phyloP scores from a whole-genome alignment of 2,797 vertebrate species.

The Tragelaphus eurycerus region DNA sequence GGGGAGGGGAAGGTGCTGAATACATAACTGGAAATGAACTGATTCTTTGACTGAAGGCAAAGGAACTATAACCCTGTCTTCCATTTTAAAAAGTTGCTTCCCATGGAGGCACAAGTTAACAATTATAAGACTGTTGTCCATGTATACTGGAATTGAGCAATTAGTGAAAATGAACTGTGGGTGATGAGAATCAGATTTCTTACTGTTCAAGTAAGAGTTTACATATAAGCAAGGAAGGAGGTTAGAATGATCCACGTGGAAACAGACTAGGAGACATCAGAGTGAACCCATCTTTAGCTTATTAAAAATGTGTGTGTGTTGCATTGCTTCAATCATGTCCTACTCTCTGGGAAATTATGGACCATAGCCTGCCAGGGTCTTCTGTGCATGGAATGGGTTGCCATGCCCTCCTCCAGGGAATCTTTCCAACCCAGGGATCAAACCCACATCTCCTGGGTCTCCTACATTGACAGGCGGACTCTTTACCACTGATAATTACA shows the following conservation, averaged over 20 bases:
- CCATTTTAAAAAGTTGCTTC: neutral
- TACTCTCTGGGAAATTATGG: neutral
- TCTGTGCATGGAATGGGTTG: neutral
- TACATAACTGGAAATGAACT: neutral
- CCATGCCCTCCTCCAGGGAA: neutral
- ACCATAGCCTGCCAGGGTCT: neutral
- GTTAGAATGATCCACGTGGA: neutral
- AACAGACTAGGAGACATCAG: neutral
- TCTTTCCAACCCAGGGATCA: neutral
- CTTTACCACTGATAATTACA: neutral
- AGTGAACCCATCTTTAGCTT: neutral
- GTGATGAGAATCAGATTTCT: neutral
- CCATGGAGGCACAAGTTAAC: neutral
- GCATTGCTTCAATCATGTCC: neutral
- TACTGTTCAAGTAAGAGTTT: neutral
- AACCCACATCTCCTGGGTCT: neutral
- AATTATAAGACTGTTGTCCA: neutral
- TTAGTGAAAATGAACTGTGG: neutral
- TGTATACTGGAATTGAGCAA: neutral
- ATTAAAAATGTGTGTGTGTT: neutral
- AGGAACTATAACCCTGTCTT: neutral
- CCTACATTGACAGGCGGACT: neutral
- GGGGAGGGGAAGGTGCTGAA: neutral
- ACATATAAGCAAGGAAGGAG: neutral
- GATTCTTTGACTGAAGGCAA: neutral